Evolutionary conservation across 2,113 vertebrate genomes (phyloP).

Genomic region (Ptychochromis oligacanthus): DNA sequence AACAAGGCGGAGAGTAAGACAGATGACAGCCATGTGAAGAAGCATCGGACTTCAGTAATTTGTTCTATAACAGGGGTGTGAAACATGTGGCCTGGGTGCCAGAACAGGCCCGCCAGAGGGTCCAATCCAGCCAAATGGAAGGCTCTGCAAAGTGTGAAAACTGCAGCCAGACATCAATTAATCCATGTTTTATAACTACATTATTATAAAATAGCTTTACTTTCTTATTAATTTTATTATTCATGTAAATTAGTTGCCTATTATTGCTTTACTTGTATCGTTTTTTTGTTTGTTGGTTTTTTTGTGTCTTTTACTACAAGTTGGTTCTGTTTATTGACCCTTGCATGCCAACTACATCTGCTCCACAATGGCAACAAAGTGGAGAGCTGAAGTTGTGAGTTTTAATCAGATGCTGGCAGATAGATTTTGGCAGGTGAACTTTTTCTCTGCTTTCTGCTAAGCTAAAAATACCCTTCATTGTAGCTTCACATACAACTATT

Average conservation of each 20-base stretch:
- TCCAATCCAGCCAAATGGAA: neutral
- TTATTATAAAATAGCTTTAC: neutral
- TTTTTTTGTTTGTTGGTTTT: neutral
- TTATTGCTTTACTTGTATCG: neutral
- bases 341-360: neutral
- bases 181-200: neutral
- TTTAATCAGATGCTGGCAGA: neutral
- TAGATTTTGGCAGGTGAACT: neutral
- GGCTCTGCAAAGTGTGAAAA: too few species aligned
- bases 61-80: neutral
- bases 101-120: neutral
- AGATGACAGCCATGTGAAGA: neutral
- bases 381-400: neutral
- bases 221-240: neutral
- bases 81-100: too few species aligned
- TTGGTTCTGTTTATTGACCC: neutral
- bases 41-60: neutral
- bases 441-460: too few species aligned
- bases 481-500: too few species aligned
- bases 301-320: neutral
- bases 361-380: neutral
- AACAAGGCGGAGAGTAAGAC: neutral
- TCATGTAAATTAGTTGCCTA: too few species aligned
- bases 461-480: too few species aligned
- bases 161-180: neutral